Conservation (phyloP, 2,888 invertebrate genomes). For the Drosophila prolongata region DNA sequence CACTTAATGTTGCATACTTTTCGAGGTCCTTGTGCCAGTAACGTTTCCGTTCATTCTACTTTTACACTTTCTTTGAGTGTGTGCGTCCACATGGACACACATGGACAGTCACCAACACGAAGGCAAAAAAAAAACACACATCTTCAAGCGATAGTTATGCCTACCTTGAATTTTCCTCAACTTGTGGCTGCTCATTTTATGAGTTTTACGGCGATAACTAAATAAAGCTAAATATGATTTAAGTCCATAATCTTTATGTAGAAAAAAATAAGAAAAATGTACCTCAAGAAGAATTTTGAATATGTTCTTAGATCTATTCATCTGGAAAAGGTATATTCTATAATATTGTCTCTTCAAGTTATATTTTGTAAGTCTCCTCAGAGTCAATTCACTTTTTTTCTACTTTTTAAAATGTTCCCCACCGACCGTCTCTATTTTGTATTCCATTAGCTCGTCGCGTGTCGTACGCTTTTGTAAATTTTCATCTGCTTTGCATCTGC, state of each 20-base stretch:
- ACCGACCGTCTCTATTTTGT: background rate
- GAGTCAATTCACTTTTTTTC: background rate
- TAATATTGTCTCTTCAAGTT: background rate
- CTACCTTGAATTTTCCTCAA: constrained; percentile 25
- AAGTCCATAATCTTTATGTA: background rate
- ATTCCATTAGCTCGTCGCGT: constrained; percentile 7
- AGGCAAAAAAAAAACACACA: background rate
- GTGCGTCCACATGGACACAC: constrained; percentile 17
- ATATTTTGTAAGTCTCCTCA: background rate
- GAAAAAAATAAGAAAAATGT: background rate
- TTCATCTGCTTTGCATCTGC: constrained; percentile 28
- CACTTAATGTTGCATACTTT: constrained; percentile 77
- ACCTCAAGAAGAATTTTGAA: background rate
- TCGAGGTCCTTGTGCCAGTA: constrained; percentile 77
- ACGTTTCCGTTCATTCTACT: constrained; percentile 76
- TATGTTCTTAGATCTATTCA: no score
- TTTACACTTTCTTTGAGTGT: constrained; percentile 49
- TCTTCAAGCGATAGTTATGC: background rate
- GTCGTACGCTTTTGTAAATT: background rate
- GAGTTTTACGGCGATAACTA: background rate
- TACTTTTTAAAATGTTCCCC: background rate
- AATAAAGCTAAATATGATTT: background rate
- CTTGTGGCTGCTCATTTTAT: constrained; percentile 28
- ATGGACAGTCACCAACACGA: background rate
- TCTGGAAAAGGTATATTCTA: no score